Evolutionary conservation across 2,797 vertebrate genomes (phyloP).

Genomic region (Prunella strophiata): DNA sequence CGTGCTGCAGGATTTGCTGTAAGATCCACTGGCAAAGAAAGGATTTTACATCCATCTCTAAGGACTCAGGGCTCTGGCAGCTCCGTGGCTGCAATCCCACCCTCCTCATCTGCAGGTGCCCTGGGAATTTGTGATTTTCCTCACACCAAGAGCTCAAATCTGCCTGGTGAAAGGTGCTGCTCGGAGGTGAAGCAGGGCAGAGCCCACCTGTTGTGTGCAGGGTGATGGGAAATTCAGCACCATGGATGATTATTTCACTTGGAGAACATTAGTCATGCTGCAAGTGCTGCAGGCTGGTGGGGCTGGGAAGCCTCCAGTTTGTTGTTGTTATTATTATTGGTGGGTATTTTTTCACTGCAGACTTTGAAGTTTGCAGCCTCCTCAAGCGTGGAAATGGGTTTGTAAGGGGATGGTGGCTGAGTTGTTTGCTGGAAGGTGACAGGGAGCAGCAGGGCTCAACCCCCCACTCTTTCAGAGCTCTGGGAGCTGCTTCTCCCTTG

Average conservation of each 20-base stretch:
- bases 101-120: neutral
- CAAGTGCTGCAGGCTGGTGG: neutral
- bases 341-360: neutral
- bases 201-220: conserved; percentile 25
- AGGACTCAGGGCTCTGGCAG: neutral
- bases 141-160: accelerated
- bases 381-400: neutral
- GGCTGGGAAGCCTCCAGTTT: conserved; percentile 20
- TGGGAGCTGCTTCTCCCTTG: neutral
- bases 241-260: neutral
- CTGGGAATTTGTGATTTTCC: neutral
- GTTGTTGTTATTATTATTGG: neutral
- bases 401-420: neutral
- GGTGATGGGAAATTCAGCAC: neutral
- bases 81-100: neutral
- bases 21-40: neutral
- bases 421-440: neutral
- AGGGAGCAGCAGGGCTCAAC: neutral
- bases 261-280: conserved; percentile 46
- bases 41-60: neutral
- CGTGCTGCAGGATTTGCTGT: neutral
- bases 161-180: neutral
- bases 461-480: neutral
- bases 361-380: conserved; percentile 41
- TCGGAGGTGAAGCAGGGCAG: neutral